Conservation (phyloP, 2,113 vertebrate genomes). For the Craseonycteris thonglongyai region DNA sequence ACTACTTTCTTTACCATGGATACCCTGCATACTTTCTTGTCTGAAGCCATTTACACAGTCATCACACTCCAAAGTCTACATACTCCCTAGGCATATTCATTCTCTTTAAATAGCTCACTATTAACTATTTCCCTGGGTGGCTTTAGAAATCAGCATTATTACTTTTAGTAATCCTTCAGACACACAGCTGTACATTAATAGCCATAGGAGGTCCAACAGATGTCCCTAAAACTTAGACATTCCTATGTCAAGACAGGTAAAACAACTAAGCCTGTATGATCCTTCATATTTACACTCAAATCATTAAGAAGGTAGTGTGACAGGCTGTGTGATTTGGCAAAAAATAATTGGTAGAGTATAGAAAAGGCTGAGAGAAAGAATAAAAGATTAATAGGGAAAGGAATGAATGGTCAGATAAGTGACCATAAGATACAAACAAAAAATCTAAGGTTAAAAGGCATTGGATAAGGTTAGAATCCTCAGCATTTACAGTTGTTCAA, state of each 20-base stretch:
- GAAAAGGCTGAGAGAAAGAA: background rate
- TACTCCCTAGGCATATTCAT: background rate
- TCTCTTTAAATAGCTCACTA: background rate
- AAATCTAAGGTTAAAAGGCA: conserved; percentile 22
- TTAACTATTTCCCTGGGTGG: background rate
- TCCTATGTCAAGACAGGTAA: background rate
- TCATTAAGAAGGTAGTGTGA: background rate
- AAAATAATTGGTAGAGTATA: background rate
- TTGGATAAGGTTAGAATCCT: background rate
- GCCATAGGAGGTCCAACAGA: background rate
- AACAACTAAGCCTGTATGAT: background rate
- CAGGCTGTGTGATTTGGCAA: background rate
- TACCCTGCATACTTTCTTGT: background rate
- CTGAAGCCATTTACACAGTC: background rate
- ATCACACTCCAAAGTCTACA: background rate
- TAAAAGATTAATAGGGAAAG: background rate
- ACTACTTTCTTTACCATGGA: background rate
- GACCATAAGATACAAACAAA: background rate
- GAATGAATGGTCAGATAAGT: background rate
- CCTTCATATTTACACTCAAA: background rate
- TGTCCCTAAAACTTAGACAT: background rate
- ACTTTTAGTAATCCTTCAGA: conserved; percentile 14
- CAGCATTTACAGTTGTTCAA: background rate
- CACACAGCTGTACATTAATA: background rate
- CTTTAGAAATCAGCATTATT: conserved; percentile 29